Conservation (phyloP, 2,888 invertebrate species). For the Macrostomum cliftonense region DNA sequence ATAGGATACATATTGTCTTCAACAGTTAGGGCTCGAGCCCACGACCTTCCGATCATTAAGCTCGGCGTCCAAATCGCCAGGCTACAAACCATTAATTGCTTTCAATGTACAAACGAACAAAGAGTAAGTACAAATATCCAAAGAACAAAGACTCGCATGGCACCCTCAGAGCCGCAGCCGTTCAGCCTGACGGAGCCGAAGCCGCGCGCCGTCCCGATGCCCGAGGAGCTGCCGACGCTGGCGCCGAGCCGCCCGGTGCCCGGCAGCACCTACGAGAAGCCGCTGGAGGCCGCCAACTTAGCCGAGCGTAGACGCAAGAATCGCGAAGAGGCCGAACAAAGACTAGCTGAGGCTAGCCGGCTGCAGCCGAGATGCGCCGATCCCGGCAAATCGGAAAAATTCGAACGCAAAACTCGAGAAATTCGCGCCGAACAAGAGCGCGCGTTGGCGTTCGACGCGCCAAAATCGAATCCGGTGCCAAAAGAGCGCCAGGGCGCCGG, state of each 20-base stretch:
- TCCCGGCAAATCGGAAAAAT: constrained; percentile 29
- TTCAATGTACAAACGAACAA: no score
- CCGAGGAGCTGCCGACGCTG: constrained; percentile 30
- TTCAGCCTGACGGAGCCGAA: constrained; percentile 31
- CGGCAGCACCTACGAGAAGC: constrained; percentile 20
- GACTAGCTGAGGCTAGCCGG: constrained; percentile 28
- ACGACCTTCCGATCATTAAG: no score
- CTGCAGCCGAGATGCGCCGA: constrained; percentile 32
- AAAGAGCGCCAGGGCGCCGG: constrained; percentile 2
- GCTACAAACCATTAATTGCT: no score
- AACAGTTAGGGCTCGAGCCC: no score
- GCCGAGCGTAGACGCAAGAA: constrained; percentile 16
- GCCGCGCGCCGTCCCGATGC: constrained; percentile 29
- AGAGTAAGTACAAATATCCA: no score
- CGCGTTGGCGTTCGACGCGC: constrained; percentile 26
- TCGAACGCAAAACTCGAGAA: constrained; percentile 20
- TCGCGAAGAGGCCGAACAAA: constrained; percentile 24
- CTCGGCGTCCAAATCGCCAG: no score
- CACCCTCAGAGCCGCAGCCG: constrained; percentile 22
- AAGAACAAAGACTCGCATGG: no score
- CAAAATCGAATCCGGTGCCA: constrained; percentile 23
- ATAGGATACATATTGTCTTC: no score
- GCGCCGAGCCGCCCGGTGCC: constrained; percentile 24
- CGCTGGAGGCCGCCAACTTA: constrained; percentile 20
- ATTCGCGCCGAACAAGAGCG: constrained; percentile 23